A percentile compares a stretch with the other conserved stretches of the same genome.
Evolutionary conservation across 2,797 vertebrate species (phyloP).

Genomic region (Acestrorhynchus altus): DNA sequence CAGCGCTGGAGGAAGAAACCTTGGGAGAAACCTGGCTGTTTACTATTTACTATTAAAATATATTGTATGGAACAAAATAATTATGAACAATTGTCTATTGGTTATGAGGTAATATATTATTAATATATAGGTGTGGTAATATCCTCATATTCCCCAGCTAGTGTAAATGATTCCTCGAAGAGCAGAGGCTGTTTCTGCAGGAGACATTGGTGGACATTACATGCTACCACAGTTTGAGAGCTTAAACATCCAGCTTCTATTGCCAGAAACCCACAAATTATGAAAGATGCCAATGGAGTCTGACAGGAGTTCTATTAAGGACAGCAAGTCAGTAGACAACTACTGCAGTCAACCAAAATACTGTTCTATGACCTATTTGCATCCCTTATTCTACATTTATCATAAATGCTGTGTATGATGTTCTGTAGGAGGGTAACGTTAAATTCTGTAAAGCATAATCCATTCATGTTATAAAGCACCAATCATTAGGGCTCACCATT

Average conservation of each 20-base stretch:
- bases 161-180: background rate
- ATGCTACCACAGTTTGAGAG: too few relatives aligned
- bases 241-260: background rate
- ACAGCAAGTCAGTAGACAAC: background rate
- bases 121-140: too few relatives aligned
- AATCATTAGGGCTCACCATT: conserved; percentile 54
- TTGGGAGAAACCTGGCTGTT: too few relatives aligned
- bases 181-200: background rate
- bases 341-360: background rate
- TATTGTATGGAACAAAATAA: too few relatives aligned
- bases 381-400: background rate
- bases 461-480: background rate
- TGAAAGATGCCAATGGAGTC: background rate
- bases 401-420: background rate
- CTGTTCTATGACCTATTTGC: background rate
- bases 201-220: background rate
- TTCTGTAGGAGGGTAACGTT: background rate
- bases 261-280: background rate
- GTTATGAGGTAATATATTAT: too few relatives aligned
- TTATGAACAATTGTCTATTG: too few relatives aligned
- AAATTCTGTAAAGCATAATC: background rate
- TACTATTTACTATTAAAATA: too few relatives aligned
- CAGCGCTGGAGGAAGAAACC: too few relatives aligned
- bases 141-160: too few relatives aligned
- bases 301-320: background rate